Evolutionary conservation across 2,113 vertebrate genomes (phyloP), one percentile per base, ranked within the genome.

Genomic region (Poecilia latipinna): DNA sequence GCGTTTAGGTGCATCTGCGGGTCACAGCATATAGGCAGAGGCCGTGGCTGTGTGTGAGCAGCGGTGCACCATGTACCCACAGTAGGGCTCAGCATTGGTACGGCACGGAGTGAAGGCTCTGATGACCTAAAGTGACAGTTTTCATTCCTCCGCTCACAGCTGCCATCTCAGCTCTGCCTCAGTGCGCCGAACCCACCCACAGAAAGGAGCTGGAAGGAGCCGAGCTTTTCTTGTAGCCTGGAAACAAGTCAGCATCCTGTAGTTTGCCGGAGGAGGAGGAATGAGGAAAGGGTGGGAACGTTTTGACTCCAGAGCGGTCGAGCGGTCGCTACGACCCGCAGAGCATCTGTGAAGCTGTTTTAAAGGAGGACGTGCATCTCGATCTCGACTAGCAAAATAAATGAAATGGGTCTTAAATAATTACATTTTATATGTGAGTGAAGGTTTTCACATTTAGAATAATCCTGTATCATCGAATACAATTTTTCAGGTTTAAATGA

Each of bases 141-240:
- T 93, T 90, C 84, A 90, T 93, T 92, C 87, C 89, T 81, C 83
- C 75, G 83, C 90, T 88, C 72, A 73, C 72, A 88, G 89, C 86
- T 92, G 87, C 86, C 89, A 90, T 89, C 86, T 93, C 90, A 90
- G 90, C 85, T 87, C 82, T 70, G 88, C 89, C 81, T 92, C 88
- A 85, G 78, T 76, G 82, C 79, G 63, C 72, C 37, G 35, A n/a
- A 57, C 19, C 2, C 68, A 64, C 80, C 64, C 69, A 54, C 75
- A 77, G 75, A 76, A 66, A 65, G 74, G 57, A 68, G 60, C 63
- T 51, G 81, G 80, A 77, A 70, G 65, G 78, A 81, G 78, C 29
- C 13, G 0, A 63, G 70, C 76, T 81, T 83, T 88, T 84, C 69
- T 78, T 78, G 77, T 26, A 82, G 78, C 22, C 31, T 8, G 54